phyloP scores from a whole-genome alignment of 2,113 vertebrate genomes.

The Scomber scombrus region DNA sequence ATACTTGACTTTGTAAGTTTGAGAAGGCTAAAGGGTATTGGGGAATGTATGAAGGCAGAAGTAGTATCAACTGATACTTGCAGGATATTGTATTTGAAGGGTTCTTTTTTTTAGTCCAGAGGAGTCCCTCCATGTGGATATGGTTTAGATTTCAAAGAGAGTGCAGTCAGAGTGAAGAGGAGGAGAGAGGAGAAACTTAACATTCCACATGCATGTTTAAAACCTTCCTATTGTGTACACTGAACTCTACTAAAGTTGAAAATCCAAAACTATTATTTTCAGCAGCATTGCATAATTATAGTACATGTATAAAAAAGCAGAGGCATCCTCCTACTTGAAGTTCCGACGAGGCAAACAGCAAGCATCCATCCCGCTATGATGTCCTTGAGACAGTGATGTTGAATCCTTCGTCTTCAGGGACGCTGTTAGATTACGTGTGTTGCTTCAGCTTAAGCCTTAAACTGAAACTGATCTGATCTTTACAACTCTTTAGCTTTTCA shows the following conservation, averaged over 20 bases:
- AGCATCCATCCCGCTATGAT: background rate
- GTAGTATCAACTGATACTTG: constrained; percentile 25
- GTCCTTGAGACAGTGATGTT: background rate
- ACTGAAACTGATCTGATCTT: background rate
- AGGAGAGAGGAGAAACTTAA: background rate
- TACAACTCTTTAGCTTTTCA: too few relatives aligned
- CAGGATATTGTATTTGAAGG: constrained; percentile 1
- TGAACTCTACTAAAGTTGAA: background rate
- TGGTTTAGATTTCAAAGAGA: constrained; percentile 3
- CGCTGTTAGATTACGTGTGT: constrained; percentile 12
- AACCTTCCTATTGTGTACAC: background rate
- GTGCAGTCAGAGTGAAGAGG: constrained; percentile 5
- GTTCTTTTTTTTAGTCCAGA: background rate
- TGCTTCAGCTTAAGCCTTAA: background rate
- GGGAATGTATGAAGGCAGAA: constrained; percentile 17
- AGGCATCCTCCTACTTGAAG: background rate
- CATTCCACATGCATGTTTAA: background rate
- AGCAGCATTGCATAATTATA: background rate
- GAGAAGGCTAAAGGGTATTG: constrained; percentile 35
- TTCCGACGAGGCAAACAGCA: background rate
- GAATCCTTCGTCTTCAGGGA: background rate
- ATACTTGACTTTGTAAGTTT: constrained; percentile 59
- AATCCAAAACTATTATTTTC: background rate
- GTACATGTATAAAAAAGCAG: background rate
- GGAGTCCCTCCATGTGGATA: background rate